Base-by-base conservation (phyloP, 2,888 invertebrate species). In the Mesoligia furuncula region DNA sequence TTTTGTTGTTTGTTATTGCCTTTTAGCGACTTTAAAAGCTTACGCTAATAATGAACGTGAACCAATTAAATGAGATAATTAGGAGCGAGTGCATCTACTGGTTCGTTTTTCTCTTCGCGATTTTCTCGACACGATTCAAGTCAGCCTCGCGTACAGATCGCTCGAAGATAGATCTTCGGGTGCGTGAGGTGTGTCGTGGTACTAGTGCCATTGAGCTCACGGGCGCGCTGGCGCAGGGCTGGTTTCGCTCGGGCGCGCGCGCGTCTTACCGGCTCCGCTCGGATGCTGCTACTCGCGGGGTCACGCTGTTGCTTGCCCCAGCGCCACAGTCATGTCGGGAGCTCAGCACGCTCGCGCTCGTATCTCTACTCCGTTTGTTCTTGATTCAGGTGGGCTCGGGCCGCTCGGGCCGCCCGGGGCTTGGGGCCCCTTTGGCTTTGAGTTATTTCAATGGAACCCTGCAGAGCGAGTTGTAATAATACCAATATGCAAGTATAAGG, bases 1-100 rank as follows among this genome's bases (percentile, higher is more conserved):
- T 54, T 59, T 36, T 59, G 31, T 45, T 71, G 45, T 59, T 45
- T 75, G 15, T 61, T 27, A 39, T 27, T 72, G 74, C 48, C 72
- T 39, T 27, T 45, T 24, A 48, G 73, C 74, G 59, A 75, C 7
- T 74, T 59, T 24, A 48, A 39, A 39, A 27, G 27, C 36, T 59
- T 48, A 31, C 9, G 73, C 24, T 39, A 13, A 42, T 73, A 27
- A 69, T 39, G 4, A 51, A 24, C 27, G 15, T 73, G 71, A 39
- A 20, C 48, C 36, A 15, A n/a, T 42, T 17, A n/a, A 31, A 51
- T 48, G 1, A 24, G 13, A 36, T 48, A n/a, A 17, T 24, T 24
- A 62, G 6, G 6, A 8, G 24, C 24, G 15, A 31, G 15, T 51
- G 24, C 9, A 6, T 51, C 31, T 31, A 24, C 24, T 9, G 51